phyloP scores from a whole-genome alignment of 2,888 invertebrate genomes.

The Cryptocephalus primarius region DNA sequence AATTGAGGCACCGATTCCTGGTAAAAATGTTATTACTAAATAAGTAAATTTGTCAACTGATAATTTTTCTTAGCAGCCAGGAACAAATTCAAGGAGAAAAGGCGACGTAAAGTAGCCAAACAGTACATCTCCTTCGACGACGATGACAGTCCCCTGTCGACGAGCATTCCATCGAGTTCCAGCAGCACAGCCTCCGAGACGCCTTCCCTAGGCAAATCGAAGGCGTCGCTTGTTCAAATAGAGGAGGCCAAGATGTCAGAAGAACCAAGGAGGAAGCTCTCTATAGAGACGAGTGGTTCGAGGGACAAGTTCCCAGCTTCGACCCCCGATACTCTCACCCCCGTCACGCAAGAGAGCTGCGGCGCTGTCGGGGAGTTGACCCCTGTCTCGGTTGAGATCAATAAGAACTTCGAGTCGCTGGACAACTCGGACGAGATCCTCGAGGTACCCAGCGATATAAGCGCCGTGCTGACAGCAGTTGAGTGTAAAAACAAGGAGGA shows the following conservation, averaged over 20 bases:
- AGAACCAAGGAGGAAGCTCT: conserved; percentile 18
- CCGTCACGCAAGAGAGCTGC: conserved; percentile 33
- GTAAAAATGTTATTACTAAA: too few relatives aligned
- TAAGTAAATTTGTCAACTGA: too few relatives aligned
- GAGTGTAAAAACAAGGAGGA: conserved; percentile 33
- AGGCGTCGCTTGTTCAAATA: conserved; percentile 13
- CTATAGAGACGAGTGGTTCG: conserved; percentile 31
- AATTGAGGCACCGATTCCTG: conserved; percentile 56
- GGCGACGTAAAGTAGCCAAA: conserved; percentile 39
- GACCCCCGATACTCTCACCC: conserved; percentile 35
- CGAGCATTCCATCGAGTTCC: conserved; percentile 29
- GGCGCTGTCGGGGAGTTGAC: conserved; percentile 39
- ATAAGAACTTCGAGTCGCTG: conserved; percentile 23
- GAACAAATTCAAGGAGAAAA: conserved; percentile 9
- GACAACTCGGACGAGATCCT: conserved; percentile 28
- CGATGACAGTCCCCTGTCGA: conserved; percentile 37
- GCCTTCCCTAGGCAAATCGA: conserved; percentile 14
- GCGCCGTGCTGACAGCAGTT: conserved; percentile 31
- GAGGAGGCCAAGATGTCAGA: conserved; percentile 9
- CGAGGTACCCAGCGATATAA: conserved; percentile 33
- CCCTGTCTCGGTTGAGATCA: conserved; percentile 34
- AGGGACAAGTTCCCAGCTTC: conserved; percentile 25
- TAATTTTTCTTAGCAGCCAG: not conserved
- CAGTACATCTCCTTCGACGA: conserved; percentile 61
- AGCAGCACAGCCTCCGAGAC: conserved; percentile 28